A percentile compares a stretch with the other conserved stretches of the same genome.
These are phyloP conservation scores for Dinocampus coccinellae DNA, from an alignment of 2,888 invertebrate genomes.

Conservation along the genomic window DNA sequence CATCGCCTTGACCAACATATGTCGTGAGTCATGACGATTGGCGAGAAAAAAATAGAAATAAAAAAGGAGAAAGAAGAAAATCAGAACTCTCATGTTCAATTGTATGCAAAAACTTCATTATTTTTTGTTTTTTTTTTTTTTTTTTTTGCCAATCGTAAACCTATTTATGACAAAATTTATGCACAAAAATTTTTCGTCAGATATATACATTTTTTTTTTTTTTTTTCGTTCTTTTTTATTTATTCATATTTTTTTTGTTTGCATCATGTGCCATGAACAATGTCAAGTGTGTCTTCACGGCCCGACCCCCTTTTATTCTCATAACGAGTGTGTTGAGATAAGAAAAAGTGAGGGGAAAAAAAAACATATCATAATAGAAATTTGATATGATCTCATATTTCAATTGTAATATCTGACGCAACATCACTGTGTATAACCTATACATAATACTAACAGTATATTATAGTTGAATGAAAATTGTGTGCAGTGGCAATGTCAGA, in stretches of 20 bases:
- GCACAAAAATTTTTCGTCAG: not conserved
- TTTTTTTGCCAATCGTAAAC: too few species aligned
- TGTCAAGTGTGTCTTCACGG: not conserved
- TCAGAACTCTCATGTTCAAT: conserved; percentile 47
- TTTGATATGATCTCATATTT: not conserved
- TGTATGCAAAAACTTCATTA: conserved; percentile 60
- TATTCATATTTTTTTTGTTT: not conserved
- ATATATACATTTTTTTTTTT: too few species aligned
- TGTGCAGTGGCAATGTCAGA: not conserved
- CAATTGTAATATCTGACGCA: not conserved
- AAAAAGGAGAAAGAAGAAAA: not conserved
- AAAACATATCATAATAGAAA: too few species aligned
- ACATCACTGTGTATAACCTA: not conserved
- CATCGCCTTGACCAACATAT: conserved; percentile 55
- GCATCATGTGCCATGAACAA: not conserved
- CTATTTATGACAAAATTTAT: conserved; percentile 9
- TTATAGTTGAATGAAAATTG: too few species aligned
- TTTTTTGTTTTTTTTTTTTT: too few species aligned
- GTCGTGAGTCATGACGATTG: conserved; percentile 38
- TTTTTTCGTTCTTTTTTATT: not conserved
- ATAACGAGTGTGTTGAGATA: not conserved
- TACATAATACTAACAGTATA: too few species aligned
- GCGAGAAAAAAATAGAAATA: not conserved
- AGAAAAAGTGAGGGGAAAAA: too few species aligned
- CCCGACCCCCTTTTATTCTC: not conserved